Evolutionary conservation across 1,140 invertebrate species (phyloP).

Genomic region (Megalopta genalis): DNA sequence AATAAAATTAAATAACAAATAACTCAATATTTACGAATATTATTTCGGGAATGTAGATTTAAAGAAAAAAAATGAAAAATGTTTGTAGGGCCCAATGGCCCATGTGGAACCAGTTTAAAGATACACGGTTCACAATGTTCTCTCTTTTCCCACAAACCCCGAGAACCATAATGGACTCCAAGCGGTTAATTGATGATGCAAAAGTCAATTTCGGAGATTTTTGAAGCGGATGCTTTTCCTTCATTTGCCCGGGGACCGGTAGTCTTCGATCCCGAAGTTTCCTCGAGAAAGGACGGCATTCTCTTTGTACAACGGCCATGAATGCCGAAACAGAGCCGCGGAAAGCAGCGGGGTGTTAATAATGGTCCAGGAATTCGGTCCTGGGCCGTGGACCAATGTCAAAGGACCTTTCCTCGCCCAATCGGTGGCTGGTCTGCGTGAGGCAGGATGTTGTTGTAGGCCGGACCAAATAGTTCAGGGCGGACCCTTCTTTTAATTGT

Average conservation of each 20-base stretch:
- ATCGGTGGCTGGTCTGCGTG: constrained; percentile 49
- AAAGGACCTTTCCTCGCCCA: constrained; percentile 69
- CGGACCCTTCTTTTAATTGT: constrained; percentile 71
- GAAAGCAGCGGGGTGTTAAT: constrained; percentile 66
- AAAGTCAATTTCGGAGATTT: not conserved
- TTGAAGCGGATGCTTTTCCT: not conserved
- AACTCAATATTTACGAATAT: no score
- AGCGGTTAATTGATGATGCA: no score
- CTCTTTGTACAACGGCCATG: constrained; percentile 17
- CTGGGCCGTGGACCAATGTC: constrained; percentile 50
- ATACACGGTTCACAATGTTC: no score
- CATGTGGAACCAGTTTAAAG: no score
- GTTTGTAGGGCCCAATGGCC: no score
- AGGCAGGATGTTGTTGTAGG: constrained; percentile 60
- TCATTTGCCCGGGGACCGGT: not conserved
- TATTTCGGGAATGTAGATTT: no score
- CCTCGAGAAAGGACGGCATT: not conserved
- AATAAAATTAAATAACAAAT: no score
- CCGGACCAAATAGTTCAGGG: constrained; percentile 70
- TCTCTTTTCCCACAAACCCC: no score
- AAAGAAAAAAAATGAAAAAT: no score
- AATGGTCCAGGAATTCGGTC: constrained; percentile 61
- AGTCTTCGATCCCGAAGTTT: not conserved
- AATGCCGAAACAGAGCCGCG: not conserved
- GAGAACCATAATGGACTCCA: no score